Evolutionary conservation across 2,888 invertebrate genomes (phyloP).

Genomic region (Ochropacha duplaris): DNA sequence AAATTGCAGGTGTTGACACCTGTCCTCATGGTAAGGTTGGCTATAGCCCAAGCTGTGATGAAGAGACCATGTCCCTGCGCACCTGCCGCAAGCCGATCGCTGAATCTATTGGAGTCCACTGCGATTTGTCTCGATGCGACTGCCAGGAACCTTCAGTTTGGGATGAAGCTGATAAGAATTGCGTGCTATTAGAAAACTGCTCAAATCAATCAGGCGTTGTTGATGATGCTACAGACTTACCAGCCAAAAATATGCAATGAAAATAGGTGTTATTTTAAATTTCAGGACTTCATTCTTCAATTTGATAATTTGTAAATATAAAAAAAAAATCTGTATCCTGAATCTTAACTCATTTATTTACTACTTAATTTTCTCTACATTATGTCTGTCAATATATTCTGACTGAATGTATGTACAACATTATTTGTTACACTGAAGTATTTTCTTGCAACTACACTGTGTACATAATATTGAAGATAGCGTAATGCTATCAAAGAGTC

Average conservation of each 20-base stretch:
- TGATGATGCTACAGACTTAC: constrained; percentile 12
- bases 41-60: constrained; percentile 32
- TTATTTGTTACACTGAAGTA: too few relatives aligned
- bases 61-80: constrained; percentile 32
- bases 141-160: constrained; percentile 35
- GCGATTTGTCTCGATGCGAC: constrained; percentile 46
- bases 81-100: constrained; percentile 38
- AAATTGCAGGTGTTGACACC: constrained; percentile 17
- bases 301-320: too few relatives aligned
- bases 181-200: constrained; percentile 37
- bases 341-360: too few relatives aligned
- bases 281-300: too few relatives aligned
- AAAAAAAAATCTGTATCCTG: too few relatives aligned
- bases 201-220: constrained; percentile 29
- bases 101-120: constrained; percentile 29
- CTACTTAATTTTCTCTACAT: too few relatives aligned
- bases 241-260: background rate
- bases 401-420: too few relatives aligned
- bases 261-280: too few relatives aligned
- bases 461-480: background rate
- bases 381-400: too few relatives aligned
- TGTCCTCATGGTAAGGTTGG: constrained; percentile 39
- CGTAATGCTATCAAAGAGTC: background rate
- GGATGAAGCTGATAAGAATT: constrained; percentile 39
- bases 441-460: background rate